Base-by-base conservation (phyloP, 2,888 invertebrate species). In the Scaptomyza parva region DNA sequence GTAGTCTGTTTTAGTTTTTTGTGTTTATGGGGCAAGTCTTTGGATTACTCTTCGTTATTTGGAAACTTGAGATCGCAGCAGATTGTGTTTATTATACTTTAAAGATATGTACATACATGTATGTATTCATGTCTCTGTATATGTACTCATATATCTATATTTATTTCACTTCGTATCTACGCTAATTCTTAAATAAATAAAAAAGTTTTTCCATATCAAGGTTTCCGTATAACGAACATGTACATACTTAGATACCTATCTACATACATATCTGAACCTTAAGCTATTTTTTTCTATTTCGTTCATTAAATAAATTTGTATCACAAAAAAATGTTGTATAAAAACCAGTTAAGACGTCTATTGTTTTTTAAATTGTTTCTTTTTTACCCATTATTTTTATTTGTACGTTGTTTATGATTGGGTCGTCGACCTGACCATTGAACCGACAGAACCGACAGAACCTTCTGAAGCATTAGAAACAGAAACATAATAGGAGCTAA, bases 161-260 rank as follows among this genome's bases (percentile, higher is more conserved):
- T 58, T 59, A 47, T 64, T 60, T 65, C 47, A 65, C 69, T 66
- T 68, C 50, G 53, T 67, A 61, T 51, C 57, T 71, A 55, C 50
- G 72, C 59, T 72, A 72, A 72, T 75, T 75, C 64, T 72, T 75
- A 48, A 43, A 48, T 60, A 72, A 75, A 75, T 45, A 70, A 64
- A 45, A 70, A 45, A 64, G 58, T 70, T 70, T 64, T 70, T 64
- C 70, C 71, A 41, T 70, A 70, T 70, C 75, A 74, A 72, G 69
- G 74, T 72, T 74, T 73, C 28, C 45, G 37, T 35, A 52, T 47
- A 62, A 45, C 24, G 24, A 24, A 24, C 24, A 24, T 24, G 24
- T 7, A 7, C 24, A 24, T 24, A 8, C 6, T 7, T 24, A 24
- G 24, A 24, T 24, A 24, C 5, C 4, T 4, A 24, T 6, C 4